Conservation (phyloP, 2,888 invertebrate genomes). For the Buathra laborator region DNA sequence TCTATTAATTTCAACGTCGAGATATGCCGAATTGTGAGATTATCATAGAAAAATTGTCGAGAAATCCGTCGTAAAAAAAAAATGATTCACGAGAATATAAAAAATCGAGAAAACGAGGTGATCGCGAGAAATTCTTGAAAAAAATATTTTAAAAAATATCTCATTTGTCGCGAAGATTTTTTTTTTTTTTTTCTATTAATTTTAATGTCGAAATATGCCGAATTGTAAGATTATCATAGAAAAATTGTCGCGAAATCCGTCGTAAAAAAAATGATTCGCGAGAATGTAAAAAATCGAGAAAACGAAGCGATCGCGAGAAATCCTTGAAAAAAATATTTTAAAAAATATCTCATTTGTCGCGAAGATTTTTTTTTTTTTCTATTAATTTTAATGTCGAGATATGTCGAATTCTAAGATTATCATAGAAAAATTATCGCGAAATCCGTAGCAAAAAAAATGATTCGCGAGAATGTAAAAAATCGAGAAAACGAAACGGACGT, state of each 20-base stretch:
- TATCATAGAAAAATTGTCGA: slow-evolving; percentile 53
- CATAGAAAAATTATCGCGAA: slow-evolving; percentile 46
- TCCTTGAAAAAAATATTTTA: too few species aligned
- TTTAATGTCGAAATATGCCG: slow-evolving; percentile 19
- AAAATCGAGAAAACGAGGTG: slow-evolving; percentile 26
- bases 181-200: slow-evolving; percentile 4
- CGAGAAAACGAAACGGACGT: not conserved
- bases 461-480: not conserved
- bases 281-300: not conserved
- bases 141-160: too few species aligned
- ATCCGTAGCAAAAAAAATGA: not conserved
- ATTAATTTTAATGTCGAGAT: slow-evolving; percentile 15
- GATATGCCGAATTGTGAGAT: slow-evolving; percentile 37
- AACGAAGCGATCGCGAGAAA: not conserved
- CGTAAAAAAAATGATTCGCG: not conserved
- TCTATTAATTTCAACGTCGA: slow-evolving; percentile 1
- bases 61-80: not conserved
- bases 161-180: not conserved
- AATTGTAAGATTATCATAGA: slow-evolving; percentile 40
- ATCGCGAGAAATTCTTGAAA: slow-evolving; percentile 26
- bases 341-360: slow-evolving; percentile 13
- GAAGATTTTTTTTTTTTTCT: not conserved
- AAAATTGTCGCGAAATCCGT: slow-evolving; percentile 35
- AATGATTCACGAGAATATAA: not conserved
- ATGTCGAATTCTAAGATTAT: slow-evolving; percentile 36